Percentiles rank a stretch among this genome's conserved stretches.
phyloP scores from a whole-genome alignment of 2,113 vertebrate species.

The Zosterops hypoxanthus region DNA sequence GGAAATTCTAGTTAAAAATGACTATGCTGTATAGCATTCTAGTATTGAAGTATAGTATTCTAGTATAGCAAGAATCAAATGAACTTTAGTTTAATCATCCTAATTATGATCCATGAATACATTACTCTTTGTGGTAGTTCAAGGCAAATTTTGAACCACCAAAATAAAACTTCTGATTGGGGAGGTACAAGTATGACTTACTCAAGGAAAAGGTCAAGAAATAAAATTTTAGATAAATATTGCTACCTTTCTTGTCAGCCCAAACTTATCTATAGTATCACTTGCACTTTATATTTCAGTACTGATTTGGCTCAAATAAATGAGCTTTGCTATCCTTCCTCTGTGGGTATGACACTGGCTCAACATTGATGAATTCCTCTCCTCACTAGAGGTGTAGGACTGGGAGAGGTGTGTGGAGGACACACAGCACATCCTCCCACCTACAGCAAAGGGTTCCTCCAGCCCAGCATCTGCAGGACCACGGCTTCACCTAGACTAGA shows the following conservation, averaged over 20 bases:
- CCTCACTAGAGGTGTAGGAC: rapidly evolving
- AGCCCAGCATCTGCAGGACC: neutral
- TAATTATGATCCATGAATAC: neutral
- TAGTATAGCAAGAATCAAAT: neutral
- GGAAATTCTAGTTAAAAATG: neutral
- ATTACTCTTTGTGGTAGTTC: neutral
- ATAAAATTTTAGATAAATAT: neutral
- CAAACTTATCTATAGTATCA: neutral
- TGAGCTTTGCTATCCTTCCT: neutral
- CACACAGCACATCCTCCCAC: neutral
- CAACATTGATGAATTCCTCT: neutral
- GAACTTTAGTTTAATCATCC: neutral
- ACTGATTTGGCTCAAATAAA: neutral
- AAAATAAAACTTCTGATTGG: neutral
- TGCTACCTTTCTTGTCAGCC: neutral
- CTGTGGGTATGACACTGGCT: neutral
- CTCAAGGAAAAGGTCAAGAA: neutral
- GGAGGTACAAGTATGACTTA: neutral
- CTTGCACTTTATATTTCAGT: neutral
- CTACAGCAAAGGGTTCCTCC: rapidly evolving
- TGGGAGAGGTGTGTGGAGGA: neutral
- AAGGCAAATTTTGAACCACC: neutral
- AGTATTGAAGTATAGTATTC: too few relatives aligned
- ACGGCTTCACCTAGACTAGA: rapidly evolving
- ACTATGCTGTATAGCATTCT: neutral